phyloP scores from a whole-genome alignment of 2,113 vertebrate species.

The Ageneiosus marmoratus region DNA sequence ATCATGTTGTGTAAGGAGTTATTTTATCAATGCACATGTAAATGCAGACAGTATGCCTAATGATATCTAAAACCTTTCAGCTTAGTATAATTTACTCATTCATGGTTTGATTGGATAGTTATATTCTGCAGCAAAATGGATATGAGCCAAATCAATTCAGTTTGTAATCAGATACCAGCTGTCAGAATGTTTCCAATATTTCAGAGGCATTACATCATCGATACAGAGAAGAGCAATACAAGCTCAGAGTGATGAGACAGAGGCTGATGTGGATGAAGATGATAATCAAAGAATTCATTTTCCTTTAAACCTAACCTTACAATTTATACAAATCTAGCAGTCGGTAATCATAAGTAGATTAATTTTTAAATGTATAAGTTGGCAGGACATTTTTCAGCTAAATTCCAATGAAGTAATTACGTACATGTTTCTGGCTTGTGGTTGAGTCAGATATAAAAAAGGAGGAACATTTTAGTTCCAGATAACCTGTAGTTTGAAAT shows the following conservation, averaged over 20 bases:
- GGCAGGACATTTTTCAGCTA: too few relatives aligned
- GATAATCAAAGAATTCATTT: not conserved
- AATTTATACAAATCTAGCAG: not conserved
- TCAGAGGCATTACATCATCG: not conserved
- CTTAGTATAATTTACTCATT: too few relatives aligned
- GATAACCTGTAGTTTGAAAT: not conserved
- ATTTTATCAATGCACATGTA: not conserved
- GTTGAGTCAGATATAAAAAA: not conserved
- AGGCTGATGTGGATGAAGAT: not conserved
- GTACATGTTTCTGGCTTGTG: not conserved
- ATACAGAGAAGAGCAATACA: not conserved
- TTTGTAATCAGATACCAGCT: conserved; percentile 2
- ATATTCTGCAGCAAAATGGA: not conserved
- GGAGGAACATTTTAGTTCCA: not conserved
- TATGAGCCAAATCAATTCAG: not conserved
- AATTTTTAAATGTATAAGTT: not conserved
- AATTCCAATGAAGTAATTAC: not conserved
- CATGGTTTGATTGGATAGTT: not conserved
- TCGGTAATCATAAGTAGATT: not conserved
- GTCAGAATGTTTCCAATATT: not conserved
- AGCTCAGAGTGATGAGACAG: not conserved
- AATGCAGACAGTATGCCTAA: not conserved
- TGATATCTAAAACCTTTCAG: not conserved
- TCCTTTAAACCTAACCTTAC: not conserved
- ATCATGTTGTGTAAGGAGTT: not conserved